Percentiles rank a stretch among this genome's conserved stretches.
Evolutionary conservation across 2,888 invertebrate genomes (phyloP).

Genomic region (Patella pellucida): DNA sequence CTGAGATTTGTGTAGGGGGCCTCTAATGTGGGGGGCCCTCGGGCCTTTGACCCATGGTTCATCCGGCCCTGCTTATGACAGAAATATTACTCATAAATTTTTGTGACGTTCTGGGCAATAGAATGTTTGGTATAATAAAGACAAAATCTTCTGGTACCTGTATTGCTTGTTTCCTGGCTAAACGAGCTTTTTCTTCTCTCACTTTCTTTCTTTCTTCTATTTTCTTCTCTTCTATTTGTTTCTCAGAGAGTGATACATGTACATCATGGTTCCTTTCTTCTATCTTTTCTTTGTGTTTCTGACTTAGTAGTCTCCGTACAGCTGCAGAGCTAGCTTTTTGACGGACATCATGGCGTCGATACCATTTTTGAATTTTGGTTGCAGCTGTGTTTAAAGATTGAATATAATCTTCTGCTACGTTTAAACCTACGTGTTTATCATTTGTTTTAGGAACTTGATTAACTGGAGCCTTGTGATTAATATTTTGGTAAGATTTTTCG

Average conservation of each 20-base stretch:
- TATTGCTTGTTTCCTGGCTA: slow-evolving; percentile 65
- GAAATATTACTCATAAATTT: no score
- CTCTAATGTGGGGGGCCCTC: no score
- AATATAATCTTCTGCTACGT: slow-evolving; percentile 61
- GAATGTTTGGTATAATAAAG: no score
- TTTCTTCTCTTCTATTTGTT: slow-evolving; percentile 47
- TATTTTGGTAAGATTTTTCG: slow-evolving; percentile 69
- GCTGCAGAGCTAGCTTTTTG: slow-evolving; percentile 61
- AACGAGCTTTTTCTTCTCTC: slow-evolving; percentile 63
- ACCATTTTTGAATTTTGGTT: slow-evolving; percentile 66
- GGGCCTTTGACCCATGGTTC: no score
- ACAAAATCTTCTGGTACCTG: slow-evolving; percentile 45
- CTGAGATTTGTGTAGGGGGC: no score
- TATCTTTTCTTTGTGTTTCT: slow-evolving; percentile 56
- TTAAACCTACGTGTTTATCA: slow-evolving; percentile 38
- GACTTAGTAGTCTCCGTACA: slow-evolving; percentile 59
- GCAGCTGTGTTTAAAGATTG: slow-evolving; percentile 60
- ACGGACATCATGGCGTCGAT: slow-evolving; percentile 48
- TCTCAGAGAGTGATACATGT: slow-evolving; percentile 42
- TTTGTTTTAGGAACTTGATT: slow-evolving; percentile 56
- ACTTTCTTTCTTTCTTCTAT: slow-evolving; percentile 55
- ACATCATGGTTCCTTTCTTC: slow-evolving; percentile 42
- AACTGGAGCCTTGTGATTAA: slow-evolving; percentile 68
- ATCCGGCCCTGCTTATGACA: no score
- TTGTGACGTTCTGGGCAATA: no score